Evolutionary conservation across 2,888 invertebrate species (phyloP).

Genomic region (Tenthredo mesomela): DNA sequence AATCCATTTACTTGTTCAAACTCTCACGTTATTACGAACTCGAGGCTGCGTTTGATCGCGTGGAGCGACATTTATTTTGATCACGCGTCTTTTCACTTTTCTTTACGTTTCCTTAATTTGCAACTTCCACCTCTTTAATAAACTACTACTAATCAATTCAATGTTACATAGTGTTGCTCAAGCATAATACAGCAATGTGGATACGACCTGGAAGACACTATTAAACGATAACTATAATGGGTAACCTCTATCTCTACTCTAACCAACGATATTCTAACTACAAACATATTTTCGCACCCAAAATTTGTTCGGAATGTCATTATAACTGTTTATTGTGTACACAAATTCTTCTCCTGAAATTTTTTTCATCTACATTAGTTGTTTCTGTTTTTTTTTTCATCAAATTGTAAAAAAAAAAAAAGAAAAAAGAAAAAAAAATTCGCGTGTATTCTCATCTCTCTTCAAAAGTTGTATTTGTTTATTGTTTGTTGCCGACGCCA

Average conservation of each 20-base stretch:
- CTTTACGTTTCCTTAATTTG: constrained; percentile 25
- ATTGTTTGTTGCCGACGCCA: background rate
- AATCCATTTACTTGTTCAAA: constrained; percentile 11
- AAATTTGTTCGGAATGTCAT: background rate
- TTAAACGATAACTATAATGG: constrained; percentile 42
- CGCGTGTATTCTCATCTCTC: background rate
- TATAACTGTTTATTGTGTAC: background rate
- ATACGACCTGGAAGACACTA: background rate
- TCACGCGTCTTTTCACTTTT: constrained; percentile 49
- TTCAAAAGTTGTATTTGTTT: background rate
- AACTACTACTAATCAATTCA: background rate
- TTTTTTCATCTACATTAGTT: background rate
- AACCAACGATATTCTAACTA: background rate
- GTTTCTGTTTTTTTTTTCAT: background rate
- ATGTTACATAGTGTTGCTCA: background rate
- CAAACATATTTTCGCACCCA: constrained; percentile 8
- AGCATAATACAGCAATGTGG: constrained; percentile 26
- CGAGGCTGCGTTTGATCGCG: constrained; percentile 49
- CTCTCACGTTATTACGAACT: background rate
- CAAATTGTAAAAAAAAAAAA: background rate
- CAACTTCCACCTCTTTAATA: background rate
- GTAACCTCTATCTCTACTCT: constrained; percentile 47
- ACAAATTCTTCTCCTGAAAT: background rate
- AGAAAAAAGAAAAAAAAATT: background rate
- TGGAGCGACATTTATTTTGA: constrained; percentile 41